Percentiles rank a stretch among this genome's conserved stretches.
Evolutionary conservation across 1,140 invertebrate species (phyloP).

Genomic region (Maconellicoccus hirsutus): DNA sequence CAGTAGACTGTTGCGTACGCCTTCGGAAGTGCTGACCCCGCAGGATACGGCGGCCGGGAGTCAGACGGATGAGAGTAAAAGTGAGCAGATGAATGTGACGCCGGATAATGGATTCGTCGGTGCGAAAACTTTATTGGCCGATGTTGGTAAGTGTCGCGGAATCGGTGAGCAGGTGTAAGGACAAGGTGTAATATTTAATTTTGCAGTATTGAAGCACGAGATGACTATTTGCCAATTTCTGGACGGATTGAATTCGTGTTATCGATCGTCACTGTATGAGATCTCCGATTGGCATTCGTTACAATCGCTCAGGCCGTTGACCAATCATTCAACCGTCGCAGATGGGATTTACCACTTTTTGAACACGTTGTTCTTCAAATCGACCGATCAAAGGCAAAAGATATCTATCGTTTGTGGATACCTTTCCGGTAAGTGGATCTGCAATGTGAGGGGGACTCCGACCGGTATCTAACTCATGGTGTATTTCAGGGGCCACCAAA

Average conservation of each 20-base stretch:
- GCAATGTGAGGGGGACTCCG: too few relatives aligned
- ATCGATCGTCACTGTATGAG: slow-evolving; percentile 51
- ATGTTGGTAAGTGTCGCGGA: slow-evolving; percentile 35
- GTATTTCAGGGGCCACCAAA: background rate
- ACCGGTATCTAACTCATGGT: too few relatives aligned
- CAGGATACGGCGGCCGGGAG: slow-evolving; percentile 29
- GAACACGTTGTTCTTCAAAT: slow-evolving; percentile 53
- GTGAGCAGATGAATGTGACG: background rate
- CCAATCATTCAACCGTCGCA: slow-evolving; percentile 56
- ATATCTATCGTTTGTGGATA: slow-evolving; percentile 43
- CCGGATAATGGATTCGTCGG: background rate
- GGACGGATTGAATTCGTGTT: slow-evolving; percentile 56
- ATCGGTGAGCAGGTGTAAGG: too few relatives aligned
- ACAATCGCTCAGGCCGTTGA: background rate
- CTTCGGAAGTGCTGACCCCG: slow-evolving; percentile 30
- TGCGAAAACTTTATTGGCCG: slow-evolving; percentile 45
- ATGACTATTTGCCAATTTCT: slow-evolving; percentile 71
- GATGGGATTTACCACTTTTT: slow-evolving; percentile 76
- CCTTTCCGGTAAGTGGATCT: slow-evolving; percentile 17
- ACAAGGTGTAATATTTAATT: background rate
- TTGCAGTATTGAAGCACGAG: slow-evolving; percentile 55
- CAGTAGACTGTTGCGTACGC: slow-evolving; percentile 37
- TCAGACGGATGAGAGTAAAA: slow-evolving; percentile 70
- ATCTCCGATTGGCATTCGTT: slow-evolving; percentile 26
- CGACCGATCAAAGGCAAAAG: slow-evolving; percentile 56